Base-by-base conservation (phyloP, 2,888 invertebrate species). In the Hirtodrosophila cameraria region DNA sequence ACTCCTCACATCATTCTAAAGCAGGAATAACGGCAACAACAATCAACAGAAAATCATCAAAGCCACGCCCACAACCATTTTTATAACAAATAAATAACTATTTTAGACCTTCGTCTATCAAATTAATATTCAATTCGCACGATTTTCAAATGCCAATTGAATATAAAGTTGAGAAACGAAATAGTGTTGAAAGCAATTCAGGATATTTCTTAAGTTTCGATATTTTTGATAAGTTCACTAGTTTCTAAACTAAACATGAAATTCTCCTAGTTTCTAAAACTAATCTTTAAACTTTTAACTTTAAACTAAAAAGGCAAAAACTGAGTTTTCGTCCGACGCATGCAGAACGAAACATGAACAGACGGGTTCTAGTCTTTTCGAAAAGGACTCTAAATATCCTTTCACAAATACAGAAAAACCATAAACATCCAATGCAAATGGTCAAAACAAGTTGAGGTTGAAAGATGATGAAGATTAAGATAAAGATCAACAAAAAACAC, bases 321-420 rank as follows among this genome's bases (percentile, higher is more conserved):
- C 64, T 55, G 52, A 72, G 78, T 79, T 78, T 76, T 80, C 77
- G 68, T 63, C 60, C 48, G 41, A 62, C 16, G 18, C 25, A 49
- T 20, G 18, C 59, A 52, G 57, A 59, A 39, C 41, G 50, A 52
- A 39, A 45, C 35, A 50, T 39, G 59, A 64, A 46, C 38, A 48
- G 57, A 72, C 75, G 78, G 78, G 75, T 77, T 73, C 83, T 87
- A 89, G 89, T 89, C 89, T 89, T 89, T 89, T 89, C 62, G 83
- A 88, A 89, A 89, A 89, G 90, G 90, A 89, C 89, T 89, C 89
- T 89, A 89, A 89, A 89, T 89, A n/a, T 86, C 82, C 79, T 80
- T 83, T 71, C 71, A 66, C 39, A 64, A 42, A 53, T 49, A 39
- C 55, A 58, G n/a, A 59, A 5, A 28, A 59, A 53, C 70, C 67